Evolutionary conservation across 2,797 vertebrate genomes (phyloP).

Genomic region (Rhodeus uyekii): DNA sequence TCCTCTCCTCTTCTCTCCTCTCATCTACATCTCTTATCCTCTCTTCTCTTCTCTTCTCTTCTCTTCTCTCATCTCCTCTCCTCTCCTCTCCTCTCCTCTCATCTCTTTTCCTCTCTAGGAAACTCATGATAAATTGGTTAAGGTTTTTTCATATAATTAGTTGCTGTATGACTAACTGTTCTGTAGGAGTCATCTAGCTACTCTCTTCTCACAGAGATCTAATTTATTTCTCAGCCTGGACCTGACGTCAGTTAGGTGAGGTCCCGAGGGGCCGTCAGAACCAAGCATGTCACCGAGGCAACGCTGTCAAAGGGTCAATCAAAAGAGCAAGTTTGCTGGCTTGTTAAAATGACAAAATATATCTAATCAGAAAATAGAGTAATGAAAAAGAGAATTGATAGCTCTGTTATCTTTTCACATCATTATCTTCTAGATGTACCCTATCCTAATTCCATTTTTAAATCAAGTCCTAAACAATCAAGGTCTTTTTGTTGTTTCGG

Average conservation of each 20-base stretch:
- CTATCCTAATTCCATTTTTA: too few relatives aligned
- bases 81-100: not conserved
- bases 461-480: too few relatives aligned
- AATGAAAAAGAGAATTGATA: slow-evolving; percentile 5
- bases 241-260: slow-evolving; percentile 51
- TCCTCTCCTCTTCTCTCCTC: slow-evolving; percentile 18
- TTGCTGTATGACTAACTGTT: slow-evolving; percentile 40
- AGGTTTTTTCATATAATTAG: slow-evolving; percentile 28
- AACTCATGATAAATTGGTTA: not conserved
- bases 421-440: too few relatives aligned
- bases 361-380: slow-evolving; percentile 22
- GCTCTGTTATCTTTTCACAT: too few relatives aligned
- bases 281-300: slow-evolving; percentile 64
- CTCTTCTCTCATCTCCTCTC: not conserved
- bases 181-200: slow-evolving; percentile 31
- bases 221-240: slow-evolving; percentile 61
- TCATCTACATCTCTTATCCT: not conserved
- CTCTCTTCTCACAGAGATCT: slow-evolving; percentile 56
- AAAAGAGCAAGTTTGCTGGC: slow-evolving; percentile 47
- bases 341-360: slow-evolving; percentile 57
- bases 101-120: not conserved
- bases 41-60: not conserved
- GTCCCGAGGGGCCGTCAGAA: slow-evolving; percentile 49
- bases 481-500: too few relatives aligned
- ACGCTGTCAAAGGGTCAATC: slow-evolving; percentile 54